Evolutionary conservation across 53 echinoderm and acorn worm species (phyloP).

Genomic region (Stichopus horrens): DNA sequence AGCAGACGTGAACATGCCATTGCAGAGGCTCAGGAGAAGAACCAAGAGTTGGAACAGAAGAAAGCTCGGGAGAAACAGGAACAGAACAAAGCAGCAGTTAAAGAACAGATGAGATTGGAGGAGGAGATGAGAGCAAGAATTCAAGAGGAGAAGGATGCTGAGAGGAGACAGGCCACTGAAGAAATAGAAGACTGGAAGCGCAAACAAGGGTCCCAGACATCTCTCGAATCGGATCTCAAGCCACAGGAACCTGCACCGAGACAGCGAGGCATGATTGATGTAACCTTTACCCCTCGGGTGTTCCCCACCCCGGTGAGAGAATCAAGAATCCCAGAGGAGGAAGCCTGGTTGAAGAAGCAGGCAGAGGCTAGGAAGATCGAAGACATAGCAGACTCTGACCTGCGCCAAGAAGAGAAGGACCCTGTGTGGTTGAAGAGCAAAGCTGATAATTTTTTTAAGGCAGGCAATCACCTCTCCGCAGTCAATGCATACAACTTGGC

Average conservation of each 20-base stretch:
- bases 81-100: conserved; percentile 72
- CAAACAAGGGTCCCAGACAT: conserved; percentile 12
- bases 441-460: conserved; percentile 94
- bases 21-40: conserved; percentile 68
- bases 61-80: conserved; percentile 78
- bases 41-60: conserved; percentile 60
- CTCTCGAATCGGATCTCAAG: conserved; percentile 40
- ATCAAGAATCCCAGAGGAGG: conserved; percentile 81
- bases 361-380: conserved; percentile 83
- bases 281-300: conserved; percentile 86
- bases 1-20: conserved; percentile 79
- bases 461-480: conserved; percentile 87
- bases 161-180: conserved; percentile 78
- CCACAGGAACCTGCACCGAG: conserved; percentile 68
- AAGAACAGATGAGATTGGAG: conserved; percentile 92
- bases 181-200: conserved; percentile 84
- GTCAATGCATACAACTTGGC: conserved; percentile 97
- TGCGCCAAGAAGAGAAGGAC: conserved; percentile 91
- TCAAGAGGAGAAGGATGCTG: conserved; percentile 74
- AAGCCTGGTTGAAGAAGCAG: conserved; percentile 98
- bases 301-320: conserved; percentile 96
- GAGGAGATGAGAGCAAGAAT: conserved; percentile 67
- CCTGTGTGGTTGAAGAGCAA: conserved; percentile 94
- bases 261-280: conserved; percentile 68
- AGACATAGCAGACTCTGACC: conserved; percentile 82